phyloP scores from a whole-genome alignment of 2,888 invertebrate species.

The Scaptodrosophila latifasciaeformis region DNA sequence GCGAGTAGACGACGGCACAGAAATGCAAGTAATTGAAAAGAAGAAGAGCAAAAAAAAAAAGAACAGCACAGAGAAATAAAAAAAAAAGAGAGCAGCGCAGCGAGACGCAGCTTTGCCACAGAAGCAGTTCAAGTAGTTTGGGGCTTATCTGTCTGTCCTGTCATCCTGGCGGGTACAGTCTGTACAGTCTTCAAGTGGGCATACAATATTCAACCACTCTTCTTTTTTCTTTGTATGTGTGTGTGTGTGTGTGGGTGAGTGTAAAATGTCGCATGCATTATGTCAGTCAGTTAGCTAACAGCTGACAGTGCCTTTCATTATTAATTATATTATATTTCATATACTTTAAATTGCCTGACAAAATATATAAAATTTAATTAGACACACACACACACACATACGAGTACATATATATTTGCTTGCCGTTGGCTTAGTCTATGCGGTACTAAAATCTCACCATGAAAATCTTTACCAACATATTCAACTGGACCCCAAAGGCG shows the following conservation, averaged over 20 bases:
- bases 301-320: constrained; percentile 30
- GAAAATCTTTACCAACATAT: neutral
- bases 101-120: neutral
- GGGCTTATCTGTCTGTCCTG: neutral
- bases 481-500: constrained; percentile 33
- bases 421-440: constrained; percentile 16
- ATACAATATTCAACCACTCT: too few relatives aligned
- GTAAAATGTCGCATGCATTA: constrained; percentile 41
- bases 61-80: constrained; percentile 4
- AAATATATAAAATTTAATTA: constrained; percentile 47
- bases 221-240: too few relatives aligned
- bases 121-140: neutral
- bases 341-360: constrained; percentile 31
- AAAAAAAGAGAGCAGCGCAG: constrained; percentile 4
- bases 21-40: constrained; percentile 60
- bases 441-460: constrained; percentile 22
- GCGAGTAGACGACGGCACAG: constrained; percentile 7
- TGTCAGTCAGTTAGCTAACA: constrained; percentile 22
- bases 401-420: neutral
- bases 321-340: constrained; percentile 52
- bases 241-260: neutral
- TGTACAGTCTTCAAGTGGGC: constrained; percentile 38
- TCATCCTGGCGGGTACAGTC: too few relatives aligned
- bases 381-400: neutral
- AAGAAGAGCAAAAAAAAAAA: constrained; percentile 28